Conservation (phyloP, 2,888 invertebrate genomes). For the Polia nebulosa region DNA sequence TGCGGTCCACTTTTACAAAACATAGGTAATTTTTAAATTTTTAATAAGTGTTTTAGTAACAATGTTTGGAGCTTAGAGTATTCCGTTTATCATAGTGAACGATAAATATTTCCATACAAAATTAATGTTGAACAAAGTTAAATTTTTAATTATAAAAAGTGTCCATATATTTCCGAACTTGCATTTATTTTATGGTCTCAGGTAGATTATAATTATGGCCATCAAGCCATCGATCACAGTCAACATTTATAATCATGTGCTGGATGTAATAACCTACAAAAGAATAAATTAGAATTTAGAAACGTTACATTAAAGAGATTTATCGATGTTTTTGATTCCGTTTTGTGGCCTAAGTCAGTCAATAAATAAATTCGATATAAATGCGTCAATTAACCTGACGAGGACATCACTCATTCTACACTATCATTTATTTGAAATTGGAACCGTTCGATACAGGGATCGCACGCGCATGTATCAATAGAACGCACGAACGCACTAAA, state of each 20-base stretch:
- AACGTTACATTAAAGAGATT: conserved; percentile 30
- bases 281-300: conserved; percentile 36
- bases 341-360: background rate
- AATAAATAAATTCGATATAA: conserved; percentile 16
- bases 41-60: too few relatives aligned
- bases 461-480: conserved; percentile 29
- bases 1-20: too few relatives aligned
- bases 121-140: background rate
- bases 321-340: conserved; percentile 27
- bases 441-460: conserved; percentile 23
- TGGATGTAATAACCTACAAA: conserved; percentile 5
- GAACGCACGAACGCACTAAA: conserved; percentile 69
- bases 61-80: background rate
- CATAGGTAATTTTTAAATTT: too few relatives aligned
- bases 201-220: conserved; percentile 8
- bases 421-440: conserved; percentile 12
- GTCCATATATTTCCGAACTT: background rate
- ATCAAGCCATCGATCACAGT: conserved; percentile 35
- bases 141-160: background rate
- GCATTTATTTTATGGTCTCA: conserved; percentile 8
- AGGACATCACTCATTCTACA: conserved; percentile 21
- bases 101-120: conserved; percentile 1
- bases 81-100: background rate
- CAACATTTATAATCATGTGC: conserved; percentile 20
- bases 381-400: conserved; percentile 15